A percentile compares a stretch with the other conserved stretches of the same genome.
phyloP scores from a whole-genome alignment of 1,140 invertebrate genomes.

The Drosophila gunungcola region DNA sequence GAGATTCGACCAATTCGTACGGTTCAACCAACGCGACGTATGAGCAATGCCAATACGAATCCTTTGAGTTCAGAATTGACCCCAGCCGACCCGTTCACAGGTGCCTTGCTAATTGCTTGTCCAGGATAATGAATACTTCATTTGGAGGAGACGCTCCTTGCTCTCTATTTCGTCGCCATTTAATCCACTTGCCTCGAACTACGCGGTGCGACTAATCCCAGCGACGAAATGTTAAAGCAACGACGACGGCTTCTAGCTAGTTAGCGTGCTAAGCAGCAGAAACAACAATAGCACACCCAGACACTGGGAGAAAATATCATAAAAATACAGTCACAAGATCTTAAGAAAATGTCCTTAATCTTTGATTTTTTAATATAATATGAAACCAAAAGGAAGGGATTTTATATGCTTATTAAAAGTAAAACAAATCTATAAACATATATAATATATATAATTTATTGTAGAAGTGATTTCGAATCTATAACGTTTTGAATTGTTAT shows the following conservation, averaged over 20 bases:
- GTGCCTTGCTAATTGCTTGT: conserved; percentile 69
- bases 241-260: conserved; percentile 49
- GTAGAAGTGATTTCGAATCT: too few species aligned
- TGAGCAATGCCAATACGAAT: conserved; percentile 41
- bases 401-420: too few species aligned
- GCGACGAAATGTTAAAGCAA: conserved; percentile 63
- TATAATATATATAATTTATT: too few species aligned
- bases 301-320: conserved; percentile 8
- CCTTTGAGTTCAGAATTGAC: conserved; percentile 55
- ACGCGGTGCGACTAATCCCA: conserved; percentile 73
- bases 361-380: too few species aligned
- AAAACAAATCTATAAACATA: too few species aligned
- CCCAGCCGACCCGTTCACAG: conserved; percentile 21
- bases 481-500: too few species aligned
- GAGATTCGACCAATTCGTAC: conserved; percentile 20
- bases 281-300: conserved; percentile 32
- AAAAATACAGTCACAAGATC: too few species aligned
- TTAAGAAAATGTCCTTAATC: too few species aligned
- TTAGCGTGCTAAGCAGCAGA: conserved; percentile 71
- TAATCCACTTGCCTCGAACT: conserved; percentile 79
- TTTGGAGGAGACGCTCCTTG: conserved; percentile 4
- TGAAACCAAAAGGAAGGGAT: too few species aligned
- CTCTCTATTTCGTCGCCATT: conserved; percentile 44
- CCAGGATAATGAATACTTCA: conserved; percentile 64
- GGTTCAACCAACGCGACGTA: conserved; percentile 53